Evolutionary conservation across 2,797 vertebrate species (phyloP).

Genomic region (Cossypha heuglini): DNA sequence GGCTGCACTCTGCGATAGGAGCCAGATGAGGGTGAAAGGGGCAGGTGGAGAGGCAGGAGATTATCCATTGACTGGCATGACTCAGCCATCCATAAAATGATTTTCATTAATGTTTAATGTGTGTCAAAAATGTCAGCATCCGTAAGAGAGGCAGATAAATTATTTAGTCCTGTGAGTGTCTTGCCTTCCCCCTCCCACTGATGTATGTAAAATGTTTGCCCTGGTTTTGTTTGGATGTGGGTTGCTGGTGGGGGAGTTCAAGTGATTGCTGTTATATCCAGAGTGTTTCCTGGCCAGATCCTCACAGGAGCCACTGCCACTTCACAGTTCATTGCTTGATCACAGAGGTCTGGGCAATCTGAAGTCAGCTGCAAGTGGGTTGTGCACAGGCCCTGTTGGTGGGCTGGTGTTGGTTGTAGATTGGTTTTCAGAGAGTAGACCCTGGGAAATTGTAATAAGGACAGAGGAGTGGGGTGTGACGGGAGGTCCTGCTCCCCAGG

Average conservation of each 20-base stretch:
- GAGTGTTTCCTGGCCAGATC: not conserved
- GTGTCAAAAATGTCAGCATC: slow-evolving; percentile 64
- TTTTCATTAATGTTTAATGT: slow-evolving; percentile 70
- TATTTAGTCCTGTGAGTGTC: slow-evolving; percentile 55
- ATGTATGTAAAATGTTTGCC: not conserved
- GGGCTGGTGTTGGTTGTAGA: not conserved
- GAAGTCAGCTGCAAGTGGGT: not conserved
- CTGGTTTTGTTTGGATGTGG: slow-evolving; percentile 25
- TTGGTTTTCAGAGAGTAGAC: not conserved
- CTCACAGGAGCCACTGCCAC: rapidly evolving
- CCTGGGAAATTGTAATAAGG: not conserved
- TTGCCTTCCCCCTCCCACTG: not conserved
- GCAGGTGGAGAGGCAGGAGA: slow-evolving; percentile 54
- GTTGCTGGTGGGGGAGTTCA: not conserved
- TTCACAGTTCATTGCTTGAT: rapidly evolving
- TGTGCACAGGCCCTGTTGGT: not conserved
- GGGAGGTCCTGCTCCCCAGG: not conserved
- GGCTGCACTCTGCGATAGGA: not conserved
- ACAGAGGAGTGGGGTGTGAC: not conserved
- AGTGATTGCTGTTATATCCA: not conserved
- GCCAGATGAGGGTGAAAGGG: slow-evolving; percentile 27
- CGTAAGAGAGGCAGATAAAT: slow-evolving; percentile 35
- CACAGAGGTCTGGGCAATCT: not conserved
- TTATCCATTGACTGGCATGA: slow-evolving; percentile 46
- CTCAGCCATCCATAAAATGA: slow-evolving; percentile 64